These are phyloP conservation scores for Galemys pyrenaicus DNA, from an alignment of 2,113 vertebrate genomes.

Conservation along the genomic window DNA sequence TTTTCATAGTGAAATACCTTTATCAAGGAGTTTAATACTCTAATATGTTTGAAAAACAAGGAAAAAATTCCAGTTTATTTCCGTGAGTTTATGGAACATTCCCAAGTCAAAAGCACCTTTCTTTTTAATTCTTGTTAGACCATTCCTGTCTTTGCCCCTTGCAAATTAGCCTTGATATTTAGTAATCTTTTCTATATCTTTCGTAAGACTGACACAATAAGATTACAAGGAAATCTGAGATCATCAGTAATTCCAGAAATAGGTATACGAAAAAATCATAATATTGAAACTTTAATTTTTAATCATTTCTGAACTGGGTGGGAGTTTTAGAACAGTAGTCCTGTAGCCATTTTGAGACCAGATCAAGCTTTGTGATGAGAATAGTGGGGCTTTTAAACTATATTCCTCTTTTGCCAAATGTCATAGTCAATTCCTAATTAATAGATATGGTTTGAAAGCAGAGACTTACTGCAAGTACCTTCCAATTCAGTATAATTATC, in stretches of 20 bases:
- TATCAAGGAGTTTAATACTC: not conserved
- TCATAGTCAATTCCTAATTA: not conserved
- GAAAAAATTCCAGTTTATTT: not conserved
- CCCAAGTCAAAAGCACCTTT: not conserved
- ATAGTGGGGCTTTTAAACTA: not conserved
- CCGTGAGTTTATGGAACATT: not conserved
- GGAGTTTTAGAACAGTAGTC: not conserved
- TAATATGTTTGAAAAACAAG: constrained; percentile 19
- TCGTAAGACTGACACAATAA: not conserved
- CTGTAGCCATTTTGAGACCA: not conserved
- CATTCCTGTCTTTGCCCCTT: not conserved
- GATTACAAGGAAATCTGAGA: not conserved
- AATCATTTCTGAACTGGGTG: not conserved
- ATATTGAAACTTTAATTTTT: not conserved
- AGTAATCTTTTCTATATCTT: not conserved
- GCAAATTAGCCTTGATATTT: not conserved
- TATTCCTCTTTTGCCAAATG: not conserved
- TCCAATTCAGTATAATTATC: not conserved
- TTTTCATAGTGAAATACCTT: not conserved
- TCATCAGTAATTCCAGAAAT: not conserved
- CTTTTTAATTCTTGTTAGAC: not conserved
- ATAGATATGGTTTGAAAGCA: not conserved
- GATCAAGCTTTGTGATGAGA: not conserved
- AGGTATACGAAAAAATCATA: not conserved
- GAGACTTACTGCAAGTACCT: not conserved